Percentiles rank a stretch among this genome's conserved stretches.
phyloP scores from a whole-genome alignment of 2,888 invertebrate species.

The Sphaeridia pumilis region DNA sequence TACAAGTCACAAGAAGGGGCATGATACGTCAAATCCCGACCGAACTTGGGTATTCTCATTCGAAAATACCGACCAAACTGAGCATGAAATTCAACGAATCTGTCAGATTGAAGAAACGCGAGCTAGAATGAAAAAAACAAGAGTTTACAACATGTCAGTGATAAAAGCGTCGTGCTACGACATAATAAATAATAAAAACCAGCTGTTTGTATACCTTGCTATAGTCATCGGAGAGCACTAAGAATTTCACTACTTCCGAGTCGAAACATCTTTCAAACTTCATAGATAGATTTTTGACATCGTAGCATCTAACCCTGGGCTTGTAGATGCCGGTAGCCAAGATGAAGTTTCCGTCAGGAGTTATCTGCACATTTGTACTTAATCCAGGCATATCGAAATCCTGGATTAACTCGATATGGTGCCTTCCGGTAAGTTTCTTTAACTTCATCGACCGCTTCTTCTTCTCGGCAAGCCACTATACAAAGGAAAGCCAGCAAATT shows the following conservation, averaged over 20 bases:
- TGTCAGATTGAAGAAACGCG: slow-evolving; percentile 75
- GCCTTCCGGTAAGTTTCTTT: slow-evolving; percentile 77
- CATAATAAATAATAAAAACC: not conserved
- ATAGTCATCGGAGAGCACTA: slow-evolving; percentile 88
- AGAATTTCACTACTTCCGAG: slow-evolving; percentile 88
- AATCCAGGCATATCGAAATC: slow-evolving; percentile 99
- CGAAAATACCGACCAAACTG: slow-evolving; percentile 84
- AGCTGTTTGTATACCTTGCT: slow-evolving; percentile 87
- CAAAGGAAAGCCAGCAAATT: slow-evolving; percentile 28
- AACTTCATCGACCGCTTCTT: slow-evolving; percentile 68
- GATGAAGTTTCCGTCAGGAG: slow-evolving; percentile 84
- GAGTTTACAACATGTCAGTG: slow-evolving; percentile 4
- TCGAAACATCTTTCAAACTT: slow-evolving; percentile 98
- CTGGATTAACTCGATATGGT: slow-evolving; percentile 90
- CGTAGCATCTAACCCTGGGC: slow-evolving; percentile 89
- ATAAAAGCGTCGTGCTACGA: not conserved
- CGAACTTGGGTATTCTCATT: slow-evolving; percentile 85
- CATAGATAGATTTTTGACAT: slow-evolving; percentile 85
- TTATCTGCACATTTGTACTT: slow-evolving; percentile 68
- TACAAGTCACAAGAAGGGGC: slow-evolving; percentile 80
- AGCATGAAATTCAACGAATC: slow-evolving; percentile 91
- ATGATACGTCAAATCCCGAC: slow-evolving; percentile 86
- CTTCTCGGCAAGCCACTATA: slow-evolving; percentile 74
- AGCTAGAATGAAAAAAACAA: slow-evolving; percentile 49
- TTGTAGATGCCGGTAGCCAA: slow-evolving; percentile 91